Evolutionary conservation across 2,888 invertebrate species (phyloP).

Genomic region (Thumatha senex): DNA sequence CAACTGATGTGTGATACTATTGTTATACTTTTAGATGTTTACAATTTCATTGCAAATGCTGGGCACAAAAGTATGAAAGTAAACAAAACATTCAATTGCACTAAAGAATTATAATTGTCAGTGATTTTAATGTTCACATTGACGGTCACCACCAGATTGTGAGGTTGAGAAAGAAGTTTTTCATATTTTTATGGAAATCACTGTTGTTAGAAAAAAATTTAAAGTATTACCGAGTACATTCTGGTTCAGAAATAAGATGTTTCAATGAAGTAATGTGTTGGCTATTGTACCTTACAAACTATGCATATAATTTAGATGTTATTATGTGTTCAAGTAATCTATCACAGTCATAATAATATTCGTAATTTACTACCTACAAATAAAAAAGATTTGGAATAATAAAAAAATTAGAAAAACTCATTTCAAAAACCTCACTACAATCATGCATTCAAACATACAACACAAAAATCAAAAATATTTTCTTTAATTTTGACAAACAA

Average conservation of each 20-base stretch:
- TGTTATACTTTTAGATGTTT: too few species aligned
- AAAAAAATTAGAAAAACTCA: slow-evolving; percentile 20
- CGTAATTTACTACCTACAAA: slow-evolving; percentile 34
- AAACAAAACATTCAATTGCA: slow-evolving; percentile 68
- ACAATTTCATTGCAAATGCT: too few species aligned
- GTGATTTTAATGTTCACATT: slow-evolving; percentile 58
- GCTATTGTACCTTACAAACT: too few species aligned
- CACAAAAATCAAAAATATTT: slow-evolving; percentile 41
- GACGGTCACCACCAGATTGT: slow-evolving; percentile 30
- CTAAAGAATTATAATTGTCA: slow-evolving; percentile 80
- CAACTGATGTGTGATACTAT: too few species aligned
- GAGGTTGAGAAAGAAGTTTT: slow-evolving; percentile 32
- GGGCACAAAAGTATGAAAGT: slow-evolving; percentile 19
- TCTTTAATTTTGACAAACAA: slow-evolving; percentile 35
- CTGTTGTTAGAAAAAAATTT: too few species aligned
- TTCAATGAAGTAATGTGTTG: too few species aligned
- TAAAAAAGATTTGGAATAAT: slow-evolving; percentile 8
- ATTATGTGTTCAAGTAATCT: slow-evolving; percentile 34
- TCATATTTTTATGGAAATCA: neutral
- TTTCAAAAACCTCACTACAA: slow-evolving; percentile 21
- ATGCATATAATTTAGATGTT: slow-evolving; percentile 34
- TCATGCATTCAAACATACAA: slow-evolving; percentile 39
- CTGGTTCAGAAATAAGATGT: too few species aligned
- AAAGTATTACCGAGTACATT: too few species aligned
- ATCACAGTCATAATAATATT: slow-evolving; percentile 33